Evolutionary conservation across 1,140 invertebrate genomes (phyloP).

Genomic region (Ditylenchus dipsaci): DNA sequence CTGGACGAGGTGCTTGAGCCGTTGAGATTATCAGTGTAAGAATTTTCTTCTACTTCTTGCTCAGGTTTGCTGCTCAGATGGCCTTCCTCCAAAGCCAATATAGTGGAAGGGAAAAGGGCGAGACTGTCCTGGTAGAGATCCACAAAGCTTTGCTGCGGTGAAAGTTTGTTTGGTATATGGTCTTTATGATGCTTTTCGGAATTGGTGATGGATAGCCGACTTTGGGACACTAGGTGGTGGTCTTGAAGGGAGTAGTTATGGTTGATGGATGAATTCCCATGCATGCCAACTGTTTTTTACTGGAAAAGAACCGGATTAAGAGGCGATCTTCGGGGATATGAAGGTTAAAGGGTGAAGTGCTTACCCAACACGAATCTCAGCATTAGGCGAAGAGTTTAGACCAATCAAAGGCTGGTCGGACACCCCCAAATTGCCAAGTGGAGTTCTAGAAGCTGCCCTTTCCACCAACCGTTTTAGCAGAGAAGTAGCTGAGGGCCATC

Average conservation of each 20-base stretch:
- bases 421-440: slow-evolving; percentile 5
- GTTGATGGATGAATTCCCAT: not conserved
- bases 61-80: not conserved
- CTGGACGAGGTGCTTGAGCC: not conserved
- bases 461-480: slow-evolving; percentile 20
- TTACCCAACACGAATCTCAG: not conserved
- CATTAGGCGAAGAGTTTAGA: not conserved
- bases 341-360: not conserved
- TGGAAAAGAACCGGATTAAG: not conserved
- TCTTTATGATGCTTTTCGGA: not conserved
- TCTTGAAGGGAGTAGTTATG: not conserved
- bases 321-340: not conserved
- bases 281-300: not conserved
- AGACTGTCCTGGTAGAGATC: not conserved
- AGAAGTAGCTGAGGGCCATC: slow-evolving; percentile 23
- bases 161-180: not conserved
- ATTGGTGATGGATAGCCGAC: not conserved
- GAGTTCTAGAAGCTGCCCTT: slow-evolving; percentile 15
- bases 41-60: not conserved
- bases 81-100: not conserved
- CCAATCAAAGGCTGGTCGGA: not conserved
- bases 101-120: not conserved
- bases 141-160: not conserved
- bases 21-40: not conserved
- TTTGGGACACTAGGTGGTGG: not conserved